Conservation (phyloP, 2,113 vertebrate genomes). For the Marcusenius ussheri region DNA sequence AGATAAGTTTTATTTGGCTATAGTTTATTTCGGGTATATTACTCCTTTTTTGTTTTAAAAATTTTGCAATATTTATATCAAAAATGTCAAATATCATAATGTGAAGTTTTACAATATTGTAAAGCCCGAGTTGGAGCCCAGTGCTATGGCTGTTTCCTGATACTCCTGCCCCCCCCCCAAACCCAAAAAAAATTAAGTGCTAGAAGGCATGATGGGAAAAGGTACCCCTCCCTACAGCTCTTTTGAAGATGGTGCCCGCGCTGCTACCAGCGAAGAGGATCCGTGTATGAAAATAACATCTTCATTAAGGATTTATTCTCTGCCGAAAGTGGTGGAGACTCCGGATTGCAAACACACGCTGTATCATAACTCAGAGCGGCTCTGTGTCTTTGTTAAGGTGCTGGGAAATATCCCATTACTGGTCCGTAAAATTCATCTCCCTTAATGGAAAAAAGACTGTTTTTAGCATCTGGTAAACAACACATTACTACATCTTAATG, state of each 20-base stretch:
- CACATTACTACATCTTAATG: constrained; percentile 42
- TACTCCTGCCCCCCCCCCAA: neutral
- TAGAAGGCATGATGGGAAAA: neutral
- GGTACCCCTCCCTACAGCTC: neutral
- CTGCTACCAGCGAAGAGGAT: neutral
- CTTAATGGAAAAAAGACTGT: constrained; percentile 33
- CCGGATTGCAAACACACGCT: neutral
- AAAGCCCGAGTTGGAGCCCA: neutral
- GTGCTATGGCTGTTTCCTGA: neutral
- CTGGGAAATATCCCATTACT: constrained; percentile 24
- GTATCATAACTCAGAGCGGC: neutral
- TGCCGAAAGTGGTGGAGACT: neutral
- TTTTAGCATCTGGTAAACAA: constrained; percentile 45
- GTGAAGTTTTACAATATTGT: neutral
- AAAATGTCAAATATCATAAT: neutral
- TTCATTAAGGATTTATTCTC: neutral
- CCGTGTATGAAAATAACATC: neutral
- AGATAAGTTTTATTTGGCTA: neutral
- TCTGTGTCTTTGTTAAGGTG: constrained; percentile 27
- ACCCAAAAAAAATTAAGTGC: neutral
- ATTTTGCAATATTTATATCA: neutral
- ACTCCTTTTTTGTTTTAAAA: neutral
- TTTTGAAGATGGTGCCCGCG: neutral
- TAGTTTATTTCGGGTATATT: neutral
- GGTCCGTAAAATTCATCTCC: constrained; percentile 36